A percentile compares a stretch with the other conserved stretches of the same genome.
phyloP scores from a whole-genome alignment of 2,888 invertebrate species.

The Agonopterix heracliana region DNA sequence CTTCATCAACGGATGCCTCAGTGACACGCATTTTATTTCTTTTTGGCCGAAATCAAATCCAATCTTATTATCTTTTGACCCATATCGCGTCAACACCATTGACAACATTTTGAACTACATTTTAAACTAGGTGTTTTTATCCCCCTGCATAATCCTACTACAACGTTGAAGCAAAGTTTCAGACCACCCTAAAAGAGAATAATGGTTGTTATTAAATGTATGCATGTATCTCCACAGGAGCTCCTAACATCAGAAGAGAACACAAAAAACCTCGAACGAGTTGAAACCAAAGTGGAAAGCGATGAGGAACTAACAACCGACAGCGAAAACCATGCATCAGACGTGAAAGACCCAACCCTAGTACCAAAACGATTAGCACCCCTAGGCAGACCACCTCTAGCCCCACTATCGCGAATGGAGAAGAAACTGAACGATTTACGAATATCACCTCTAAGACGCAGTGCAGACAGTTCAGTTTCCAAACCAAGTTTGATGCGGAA shows the following conservation, averaged over 20 bases:
- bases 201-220: no score
- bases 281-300: slow-evolving; percentile 72
- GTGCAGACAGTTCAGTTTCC: slow-evolving; percentile 42
- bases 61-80: no score
- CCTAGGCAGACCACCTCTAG: slow-evolving; percentile 54
- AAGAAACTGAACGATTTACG: slow-evolving; percentile 56
- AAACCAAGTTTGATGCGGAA: slow-evolving; percentile 51
- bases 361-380: slow-evolving; percentile 45
- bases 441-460: slow-evolving; percentile 58
- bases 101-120: no score
- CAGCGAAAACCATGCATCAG: slow-evolving; percentile 57
- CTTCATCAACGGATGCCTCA: no score
- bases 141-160: no score
- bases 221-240: slow-evolving; percentile 41
- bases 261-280: slow-evolving; percentile 64
- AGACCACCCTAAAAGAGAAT: no score
- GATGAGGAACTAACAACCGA: slow-evolving; percentile 65
- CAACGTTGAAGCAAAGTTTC: no score
- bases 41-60: no score
- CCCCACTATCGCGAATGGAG: slow-evolving; percentile 50
- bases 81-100: no score
- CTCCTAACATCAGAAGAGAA: slow-evolving; percentile 70
- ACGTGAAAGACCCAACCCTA: slow-evolving; percentile 41
- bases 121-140: no score
- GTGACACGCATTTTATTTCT: no score